A percentile compares a stretch with the other conserved stretches of the same genome.
phyloP scores from a whole-genome alignment of 2,888 invertebrate species.

The Nyleta sp. region DNA sequence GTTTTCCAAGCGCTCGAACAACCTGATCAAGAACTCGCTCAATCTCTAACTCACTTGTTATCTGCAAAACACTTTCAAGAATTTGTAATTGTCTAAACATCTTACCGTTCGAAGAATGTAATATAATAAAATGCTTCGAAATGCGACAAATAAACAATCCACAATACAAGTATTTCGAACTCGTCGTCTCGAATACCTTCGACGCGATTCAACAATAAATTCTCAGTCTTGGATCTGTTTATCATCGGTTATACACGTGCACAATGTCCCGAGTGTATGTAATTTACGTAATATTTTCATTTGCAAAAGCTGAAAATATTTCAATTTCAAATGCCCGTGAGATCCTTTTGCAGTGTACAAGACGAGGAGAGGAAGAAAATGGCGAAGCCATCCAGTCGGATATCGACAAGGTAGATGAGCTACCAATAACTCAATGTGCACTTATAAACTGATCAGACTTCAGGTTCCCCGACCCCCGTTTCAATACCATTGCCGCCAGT shows the following conservation, averaged over 20 bases:
- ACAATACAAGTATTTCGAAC: background rate
- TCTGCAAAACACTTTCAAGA: too few relatives aligned
- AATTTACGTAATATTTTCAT: slow-evolving; percentile 49
- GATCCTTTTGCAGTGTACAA: slow-evolving; percentile 41
- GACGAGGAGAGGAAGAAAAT: slow-evolving; percentile 57
- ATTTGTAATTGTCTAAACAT: too few relatives aligned
- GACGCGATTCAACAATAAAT: background rate
- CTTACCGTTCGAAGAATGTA: too few relatives aligned
- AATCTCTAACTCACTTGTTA: too few relatives aligned
- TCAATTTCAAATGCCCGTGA: slow-evolving; percentile 57
- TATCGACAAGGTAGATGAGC: slow-evolving; percentile 78
- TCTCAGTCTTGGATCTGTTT: slow-evolving; percentile 3
- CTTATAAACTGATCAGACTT: slow-evolving; percentile 80
- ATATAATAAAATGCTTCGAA: too few relatives aligned
- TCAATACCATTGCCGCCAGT: slow-evolving; percentile 43
- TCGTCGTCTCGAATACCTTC: slow-evolving; percentile 8
- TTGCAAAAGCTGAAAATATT: slow-evolving; percentile 47
- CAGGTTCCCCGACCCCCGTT: slow-evolving; percentile 63
- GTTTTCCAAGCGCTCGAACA: too few relatives aligned
- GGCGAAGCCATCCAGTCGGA: slow-evolving; percentile 75
- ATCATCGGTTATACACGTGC: slow-evolving; percentile 1
- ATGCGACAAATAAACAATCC: too few relatives aligned
- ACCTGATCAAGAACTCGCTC: too few relatives aligned
- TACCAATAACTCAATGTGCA: slow-evolving; percentile 80
- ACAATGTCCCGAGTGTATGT: slow-evolving; percentile 17